Conservation (phyloP, 2,888 invertebrate species). For the Steromphala cineraria region DNA sequence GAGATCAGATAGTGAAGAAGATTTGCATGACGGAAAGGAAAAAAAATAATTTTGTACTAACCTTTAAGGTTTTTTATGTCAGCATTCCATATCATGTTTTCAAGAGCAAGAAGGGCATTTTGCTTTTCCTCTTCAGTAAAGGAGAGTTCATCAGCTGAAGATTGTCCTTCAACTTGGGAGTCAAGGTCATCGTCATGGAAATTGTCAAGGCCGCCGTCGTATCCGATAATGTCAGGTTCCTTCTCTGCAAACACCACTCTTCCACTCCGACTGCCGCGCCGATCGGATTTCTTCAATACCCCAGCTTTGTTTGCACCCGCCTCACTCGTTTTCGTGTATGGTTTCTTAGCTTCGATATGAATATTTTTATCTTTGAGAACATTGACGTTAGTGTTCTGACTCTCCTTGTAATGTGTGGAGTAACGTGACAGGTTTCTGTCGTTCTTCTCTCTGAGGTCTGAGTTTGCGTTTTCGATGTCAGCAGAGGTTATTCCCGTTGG, state of each 20-base stretch:
- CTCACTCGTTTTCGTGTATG: not conserved
- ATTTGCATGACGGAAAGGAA: too few species aligned
- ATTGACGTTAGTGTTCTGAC: not conserved
- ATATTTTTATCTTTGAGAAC: not conserved
- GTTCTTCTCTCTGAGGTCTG: not conserved
- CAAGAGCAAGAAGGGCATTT: constrained; percentile 62
- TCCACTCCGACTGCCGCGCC: constrained; percentile 1
- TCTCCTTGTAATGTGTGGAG: not conserved
- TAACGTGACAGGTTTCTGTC: not conserved
- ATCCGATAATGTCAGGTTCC: constrained; percentile 58
- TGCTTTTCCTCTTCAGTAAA: constrained; percentile 66
- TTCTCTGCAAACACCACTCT: constrained; percentile 50
- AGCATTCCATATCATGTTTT: constrained; percentile 68
- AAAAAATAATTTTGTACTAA: not conserved
- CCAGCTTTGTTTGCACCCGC: not conserved
- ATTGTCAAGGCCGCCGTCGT: constrained; percentile 66
- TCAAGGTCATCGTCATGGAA: constrained; percentile 49
- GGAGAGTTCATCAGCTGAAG: constrained; percentile 44
- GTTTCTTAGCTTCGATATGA: not conserved
- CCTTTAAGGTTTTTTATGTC: constrained; percentile 49
- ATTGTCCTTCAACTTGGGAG: constrained; percentile 28
- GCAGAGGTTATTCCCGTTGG: constrained; percentile 10
- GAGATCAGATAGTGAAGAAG: too few species aligned
- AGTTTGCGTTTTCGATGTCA: constrained; percentile 9
- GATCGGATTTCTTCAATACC: not conserved